Percentiles rank a stretch among this genome's conserved stretches.
These are phyloP conservation scores for Malurus cyaneus DNA, from an alignment of 2,113 vertebrate species.

Conservation along the genomic window DNA sequence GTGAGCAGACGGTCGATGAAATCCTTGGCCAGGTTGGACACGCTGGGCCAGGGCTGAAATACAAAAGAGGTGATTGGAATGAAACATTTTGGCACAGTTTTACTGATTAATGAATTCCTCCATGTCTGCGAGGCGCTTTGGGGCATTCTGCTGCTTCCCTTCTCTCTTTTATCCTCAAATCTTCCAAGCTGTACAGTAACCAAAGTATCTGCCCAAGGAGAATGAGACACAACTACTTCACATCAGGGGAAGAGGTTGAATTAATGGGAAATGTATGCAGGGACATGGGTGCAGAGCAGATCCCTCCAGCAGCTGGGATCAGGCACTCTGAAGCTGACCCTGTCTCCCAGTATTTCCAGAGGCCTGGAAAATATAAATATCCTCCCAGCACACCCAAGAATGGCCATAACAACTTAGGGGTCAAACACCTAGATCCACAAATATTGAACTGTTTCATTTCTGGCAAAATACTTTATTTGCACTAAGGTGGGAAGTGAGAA, in stretches of 20 bases:
- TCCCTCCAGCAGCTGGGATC: background rate
- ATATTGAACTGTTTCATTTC: background rate
- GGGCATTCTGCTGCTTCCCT: background rate
- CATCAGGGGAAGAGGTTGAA: background rate
- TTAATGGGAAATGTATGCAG: background rate
- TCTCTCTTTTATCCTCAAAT: background rate
- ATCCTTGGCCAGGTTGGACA: slow-evolving; percentile 98
- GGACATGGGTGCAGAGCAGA: accelerated
- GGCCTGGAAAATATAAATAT: background rate
- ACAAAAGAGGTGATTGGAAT: background rate
- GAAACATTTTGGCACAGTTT: background rate
- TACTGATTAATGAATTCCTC: background rate
- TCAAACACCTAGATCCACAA: background rate
- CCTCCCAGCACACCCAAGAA: background rate
- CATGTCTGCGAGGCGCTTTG: background rate
- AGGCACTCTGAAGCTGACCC: background rate
- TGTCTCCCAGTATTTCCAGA: background rate
- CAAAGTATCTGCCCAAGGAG: background rate
- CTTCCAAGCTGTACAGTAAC: background rate
- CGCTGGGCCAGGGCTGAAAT: slow-evolving; percentile 93
- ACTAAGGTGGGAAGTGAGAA: background rate
- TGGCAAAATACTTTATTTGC: background rate
- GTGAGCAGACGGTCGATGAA: slow-evolving; percentile 95
- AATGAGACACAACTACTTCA: background rate
- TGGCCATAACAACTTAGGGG: background rate